These are phyloP conservation scores for Dasypogon diadema DNA, from an alignment of 2,888 invertebrate species.

Conservation along the genomic window DNA sequence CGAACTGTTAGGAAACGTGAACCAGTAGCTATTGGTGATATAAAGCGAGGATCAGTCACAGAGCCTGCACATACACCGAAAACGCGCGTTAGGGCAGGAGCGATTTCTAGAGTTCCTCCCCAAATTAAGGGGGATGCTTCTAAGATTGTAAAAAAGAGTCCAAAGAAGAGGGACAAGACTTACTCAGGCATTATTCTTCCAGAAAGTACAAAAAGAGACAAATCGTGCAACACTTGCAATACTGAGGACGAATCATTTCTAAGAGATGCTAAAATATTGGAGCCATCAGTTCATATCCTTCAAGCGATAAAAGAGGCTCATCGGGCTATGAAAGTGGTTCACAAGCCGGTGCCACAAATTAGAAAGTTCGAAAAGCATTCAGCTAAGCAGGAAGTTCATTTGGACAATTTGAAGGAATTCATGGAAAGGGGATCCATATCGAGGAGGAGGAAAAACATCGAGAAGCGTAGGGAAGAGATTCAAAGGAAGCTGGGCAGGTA, in stretches of 20 bases:
- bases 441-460: background rate
- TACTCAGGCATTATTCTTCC: background rate
- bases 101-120: too few species aligned
- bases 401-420: slow-evolving; percentile 51
- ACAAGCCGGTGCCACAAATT: background rate
- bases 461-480: background rate
- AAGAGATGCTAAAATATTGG: slow-evolving; percentile 36
- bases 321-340: background rate
- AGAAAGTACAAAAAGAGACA: background rate
- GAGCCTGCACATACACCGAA: too few species aligned
- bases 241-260: slow-evolving; percentile 32
- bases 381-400: slow-evolving; percentile 10
- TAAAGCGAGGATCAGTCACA: background rate
- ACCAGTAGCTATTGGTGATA: background rate
- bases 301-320: slow-evolving; percentile 3
- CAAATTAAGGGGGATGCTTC: background rate
- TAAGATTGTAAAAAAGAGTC: background rate
- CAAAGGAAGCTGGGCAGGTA: slow-evolving; percentile 15
- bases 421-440: slow-evolving; percentile 46
- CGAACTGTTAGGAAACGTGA: background rate
- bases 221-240: slow-evolving; percentile 28
- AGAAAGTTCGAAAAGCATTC: slow-evolving; percentile 39
- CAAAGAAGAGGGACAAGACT: background rate
- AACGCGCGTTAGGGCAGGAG: too few species aligned
- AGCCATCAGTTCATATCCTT: slow-evolving; percentile 35